Base-by-base conservation (phyloP, 2,888 invertebrate genomes). In the Phengaris arion region DNA sequence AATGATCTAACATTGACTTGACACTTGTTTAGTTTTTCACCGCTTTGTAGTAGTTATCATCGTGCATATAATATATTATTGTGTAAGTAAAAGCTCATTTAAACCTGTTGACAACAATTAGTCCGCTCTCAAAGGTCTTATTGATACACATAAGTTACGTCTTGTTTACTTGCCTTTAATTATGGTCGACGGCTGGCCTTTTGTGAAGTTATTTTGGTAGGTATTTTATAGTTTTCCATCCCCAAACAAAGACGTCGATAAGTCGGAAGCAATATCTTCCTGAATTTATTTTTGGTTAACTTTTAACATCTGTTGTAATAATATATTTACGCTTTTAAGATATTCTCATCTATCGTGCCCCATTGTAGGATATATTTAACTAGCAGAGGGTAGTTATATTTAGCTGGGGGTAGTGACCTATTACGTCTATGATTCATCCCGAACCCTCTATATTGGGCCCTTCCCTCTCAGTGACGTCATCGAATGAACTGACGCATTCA, bases 381-480 rank as follows among this genome's bases (percentile, higher is more conserved):
- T 76, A 74, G 69, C 78, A 76, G 83, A 87, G 86, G 87, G 82
- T 82, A 79, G 81, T 80, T 86, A 89, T 85, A 88, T 89, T 88
- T 90, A 91, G 87, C 77, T 76, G 86, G 84, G 89, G 90, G 88
- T 88, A 87, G 84, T 88, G 90, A 90, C 89, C 90, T 86, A 86
- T 85, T 84, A 85, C 87, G 87, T 88, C 87, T 87, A 90, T 93
- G 93, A 93, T 91, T 93, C 92, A 93, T 91, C 91, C 88, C 86
- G 83, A 86, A 88, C 92, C 92, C 92, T 90, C 86, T 77, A 83
- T 85, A 85, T 84, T 87, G 35, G 83, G 85, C 90, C 91, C 89
- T 89, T 83, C 89, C 90, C 87, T 88, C 84, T 81, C 78, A 77
- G 81, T 93, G 92, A 92, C 92, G 92, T 92, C 92, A 93, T 82